A percentile compares a stretch with the other conserved stretches of the same genome.
Conservation (phyloP, 2,797 vertebrate species). For the Ambastaia sidthimunki region DNA sequence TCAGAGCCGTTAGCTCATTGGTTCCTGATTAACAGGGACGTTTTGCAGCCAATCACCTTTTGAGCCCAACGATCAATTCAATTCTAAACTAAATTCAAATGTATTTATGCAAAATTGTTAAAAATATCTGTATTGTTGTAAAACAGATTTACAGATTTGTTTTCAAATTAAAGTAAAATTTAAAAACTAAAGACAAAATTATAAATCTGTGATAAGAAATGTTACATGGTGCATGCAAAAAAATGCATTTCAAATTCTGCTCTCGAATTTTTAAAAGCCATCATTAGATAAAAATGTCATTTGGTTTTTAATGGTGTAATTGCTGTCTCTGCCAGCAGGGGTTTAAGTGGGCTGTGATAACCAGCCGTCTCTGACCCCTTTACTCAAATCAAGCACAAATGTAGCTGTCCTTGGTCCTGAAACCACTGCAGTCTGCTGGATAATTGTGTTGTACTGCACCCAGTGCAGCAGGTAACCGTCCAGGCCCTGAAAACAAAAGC, state of each 20-base stretch:
- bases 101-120: no score
- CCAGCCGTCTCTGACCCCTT: neutral
- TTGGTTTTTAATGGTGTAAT: neutral
- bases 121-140: no score
- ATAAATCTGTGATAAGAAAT: neutral
- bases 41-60: neutral
- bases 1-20: no score
- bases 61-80: no score
- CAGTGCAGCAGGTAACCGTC: neutral
- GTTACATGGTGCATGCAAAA: neutral
- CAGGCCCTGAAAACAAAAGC: constrained; percentile 15
- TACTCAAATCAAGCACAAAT: neutral
- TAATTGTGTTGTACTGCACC: constrained; percentile 20
- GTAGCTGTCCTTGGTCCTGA: constrained; percentile 43
- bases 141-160: no score
- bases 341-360: neutral
- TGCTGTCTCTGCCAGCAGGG: neutral
- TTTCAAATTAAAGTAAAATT: no score
- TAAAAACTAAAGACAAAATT: no score
- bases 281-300: neutral
- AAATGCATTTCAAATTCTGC: neutral
- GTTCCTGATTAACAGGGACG: no score
- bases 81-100: no score
- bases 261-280: neutral
- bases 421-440: constrained; percentile 6